These are phyloP conservation scores for Coecobrya sp. DNA, from an alignment of 2,888 invertebrate genomes.

Conservation along the genomic window DNA sequence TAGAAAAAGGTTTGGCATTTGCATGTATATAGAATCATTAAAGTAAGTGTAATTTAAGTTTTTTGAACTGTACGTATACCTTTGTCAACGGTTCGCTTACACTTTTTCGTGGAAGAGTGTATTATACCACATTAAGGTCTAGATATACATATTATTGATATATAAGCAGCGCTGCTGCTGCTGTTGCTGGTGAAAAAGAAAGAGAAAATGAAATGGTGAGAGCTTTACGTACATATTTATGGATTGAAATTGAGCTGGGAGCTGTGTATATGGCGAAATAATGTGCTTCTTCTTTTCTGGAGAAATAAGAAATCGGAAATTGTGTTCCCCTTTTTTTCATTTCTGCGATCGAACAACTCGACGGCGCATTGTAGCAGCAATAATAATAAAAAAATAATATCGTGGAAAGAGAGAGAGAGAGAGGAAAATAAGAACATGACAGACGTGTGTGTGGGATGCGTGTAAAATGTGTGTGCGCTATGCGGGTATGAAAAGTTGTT, in stretches of 20 bases:
- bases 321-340: conserved; percentile 75
- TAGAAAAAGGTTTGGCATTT: not conserved
- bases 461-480: conserved; percentile 35
- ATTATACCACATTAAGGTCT: too few relatives aligned
- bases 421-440: conserved; percentile 43
- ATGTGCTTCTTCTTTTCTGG: conserved; percentile 53
- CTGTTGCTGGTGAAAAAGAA: not conserved
- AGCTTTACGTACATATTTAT: not conserved
- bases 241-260: not conserved
- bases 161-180: not conserved
- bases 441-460: conserved; percentile 24
- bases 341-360: conserved; percentile 55
- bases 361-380: conserved; percentile 40
- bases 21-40: conserved; percentile 23
- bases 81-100: not conserved
- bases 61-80: conserved; percentile 18
- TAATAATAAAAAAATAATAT: conserved; percentile 44
- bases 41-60: conserved; percentile 42
- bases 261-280: conserved; percentile 18
- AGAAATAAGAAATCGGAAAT: conserved; percentile 78
- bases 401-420: not conserved
- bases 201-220: conserved; percentile 33
- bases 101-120: too few relatives aligned
- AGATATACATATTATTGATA: not conserved
- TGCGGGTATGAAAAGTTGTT: not conserved